phyloP scores from a whole-genome alignment of 2,113 vertebrate genomes.

The Tringa solitaria region DNA sequence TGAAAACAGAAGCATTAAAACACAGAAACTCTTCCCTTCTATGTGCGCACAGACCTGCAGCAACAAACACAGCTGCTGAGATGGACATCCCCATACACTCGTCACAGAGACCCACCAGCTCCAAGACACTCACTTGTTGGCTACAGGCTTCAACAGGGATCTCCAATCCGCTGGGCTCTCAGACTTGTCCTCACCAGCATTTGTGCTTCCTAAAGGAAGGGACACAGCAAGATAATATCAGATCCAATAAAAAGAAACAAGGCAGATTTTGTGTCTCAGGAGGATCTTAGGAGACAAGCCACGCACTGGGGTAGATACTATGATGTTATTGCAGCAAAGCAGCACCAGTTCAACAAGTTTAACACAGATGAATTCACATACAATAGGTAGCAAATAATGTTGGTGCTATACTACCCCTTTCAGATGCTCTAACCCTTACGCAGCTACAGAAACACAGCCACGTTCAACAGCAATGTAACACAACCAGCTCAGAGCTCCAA shows the following conservation, averaged over 20 bases:
- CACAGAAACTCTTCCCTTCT: not conserved
- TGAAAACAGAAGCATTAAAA: not conserved
- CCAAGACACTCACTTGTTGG: slow-evolving; percentile 74
- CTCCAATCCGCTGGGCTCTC: slow-evolving; percentile 79
- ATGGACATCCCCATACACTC: not conserved
- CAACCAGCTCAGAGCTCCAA: not conserved
- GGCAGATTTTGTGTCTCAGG: not conserved
- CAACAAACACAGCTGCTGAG: not conserved
- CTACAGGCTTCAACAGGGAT: slow-evolving; percentile 72
- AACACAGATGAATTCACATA: not conserved
- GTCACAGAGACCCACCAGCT: not conserved
- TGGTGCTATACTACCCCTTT: not conserved
- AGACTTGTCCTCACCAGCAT: not conserved
- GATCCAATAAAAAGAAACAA: not conserved
- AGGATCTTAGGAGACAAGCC: not conserved
- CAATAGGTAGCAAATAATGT: not conserved
- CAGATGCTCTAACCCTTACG: not conserved
- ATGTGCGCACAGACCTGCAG: not conserved
- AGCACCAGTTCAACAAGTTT: not conserved
- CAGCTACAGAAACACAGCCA: not conserved
- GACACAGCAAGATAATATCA: not conserved
- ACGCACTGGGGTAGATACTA: not conserved
- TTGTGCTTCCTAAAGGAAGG: not conserved
- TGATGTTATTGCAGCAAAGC: not conserved
- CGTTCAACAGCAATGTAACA: not conserved